Evolutionary conservation across 2,888 invertebrate species (phyloP), one percentile per base, ranked within the genome.

Genomic region (Stictocephala bisonia): DNA sequence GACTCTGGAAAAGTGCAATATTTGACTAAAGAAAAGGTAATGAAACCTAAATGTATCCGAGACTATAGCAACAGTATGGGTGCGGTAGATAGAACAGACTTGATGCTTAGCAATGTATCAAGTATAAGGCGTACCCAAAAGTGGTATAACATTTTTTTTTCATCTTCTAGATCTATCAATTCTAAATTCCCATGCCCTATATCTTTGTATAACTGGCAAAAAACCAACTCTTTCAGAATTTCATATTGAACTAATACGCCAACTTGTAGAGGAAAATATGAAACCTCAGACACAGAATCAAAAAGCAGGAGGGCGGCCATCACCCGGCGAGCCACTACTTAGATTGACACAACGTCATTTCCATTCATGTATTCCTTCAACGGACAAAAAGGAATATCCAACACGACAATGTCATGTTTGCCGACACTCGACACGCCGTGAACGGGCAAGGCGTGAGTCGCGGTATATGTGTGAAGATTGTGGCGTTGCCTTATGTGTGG

Each of bases 41-140:
- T 50, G 48, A 72, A 72, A 2, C 71, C 48, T 1, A 27, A 15
- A 3, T 29, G 50, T 29, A 50, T 51, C 15, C 40, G 22, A 11
- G 71, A 72, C 13, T 72, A 72, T 20, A 72, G 20, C 6, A 26
- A 29, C n/a, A 64, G 35, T 22, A 72, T 72, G 71, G 71, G 64
- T 15, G 13, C 71, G 26, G 64, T 72, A 11, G 71, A 64, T 50
- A 11, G 41, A 20, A 31, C 71, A 2, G 68, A 68, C 15, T n/a
- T 68, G 68, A 41, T 44, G 27, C 24, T 50, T 2, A 71, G 71
- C 27, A 20, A 15, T n/a, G 27, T 71, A 11, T 18, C 18, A 50
- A 24, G 56, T 71, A 44, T 50, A n/a, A 71, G 71, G 31, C 26
- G 50, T 11, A 50, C 56, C 31, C 48, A 29, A 41, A 58, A 41